Conservation (phyloP, 37 sponge, comb jelly and placozoan species). For the Agelas oroides region DNA sequence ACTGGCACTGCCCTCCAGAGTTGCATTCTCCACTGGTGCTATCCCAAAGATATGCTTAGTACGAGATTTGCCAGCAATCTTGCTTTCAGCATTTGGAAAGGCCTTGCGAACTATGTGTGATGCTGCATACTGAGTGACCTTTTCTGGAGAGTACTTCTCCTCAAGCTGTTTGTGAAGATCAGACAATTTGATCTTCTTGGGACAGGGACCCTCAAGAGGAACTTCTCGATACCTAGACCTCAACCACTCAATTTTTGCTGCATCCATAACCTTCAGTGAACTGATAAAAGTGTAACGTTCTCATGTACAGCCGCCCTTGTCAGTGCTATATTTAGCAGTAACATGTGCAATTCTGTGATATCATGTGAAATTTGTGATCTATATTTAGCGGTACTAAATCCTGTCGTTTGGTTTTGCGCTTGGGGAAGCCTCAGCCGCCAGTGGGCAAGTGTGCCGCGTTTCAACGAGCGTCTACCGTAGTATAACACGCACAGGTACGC, state of each 20-base stretch:
- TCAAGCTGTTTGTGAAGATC: neutral
- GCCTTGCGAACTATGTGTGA: neutral
- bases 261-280: too few relatives aligned
- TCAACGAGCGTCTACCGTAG: too few relatives aligned
- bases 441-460: too few relatives aligned
- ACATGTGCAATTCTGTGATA: neutral
- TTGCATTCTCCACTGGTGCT: too few relatives aligned
- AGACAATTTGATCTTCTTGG: neutral
- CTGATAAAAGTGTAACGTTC: too few relatives aligned
- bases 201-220: neutral
- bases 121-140: neutral
- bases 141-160: neutral
- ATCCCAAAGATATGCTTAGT: slow-evolving; percentile 1
- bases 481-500: too few relatives aligned
- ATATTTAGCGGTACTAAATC: too few relatives aligned
- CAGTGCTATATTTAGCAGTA: neutral
- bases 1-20: too few relatives aligned
- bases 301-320: too few relatives aligned
- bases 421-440: too few relatives aligned
- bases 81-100: neutral
- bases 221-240: neutral
- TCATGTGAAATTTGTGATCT: neutral
- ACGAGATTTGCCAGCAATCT: neutral
- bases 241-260: neutral
- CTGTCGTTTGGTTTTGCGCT: too few relatives aligned